phyloP scores from a whole-genome alignment of 2,888 invertebrate genomes.

The Psococerastis gibbosa region DNA sequence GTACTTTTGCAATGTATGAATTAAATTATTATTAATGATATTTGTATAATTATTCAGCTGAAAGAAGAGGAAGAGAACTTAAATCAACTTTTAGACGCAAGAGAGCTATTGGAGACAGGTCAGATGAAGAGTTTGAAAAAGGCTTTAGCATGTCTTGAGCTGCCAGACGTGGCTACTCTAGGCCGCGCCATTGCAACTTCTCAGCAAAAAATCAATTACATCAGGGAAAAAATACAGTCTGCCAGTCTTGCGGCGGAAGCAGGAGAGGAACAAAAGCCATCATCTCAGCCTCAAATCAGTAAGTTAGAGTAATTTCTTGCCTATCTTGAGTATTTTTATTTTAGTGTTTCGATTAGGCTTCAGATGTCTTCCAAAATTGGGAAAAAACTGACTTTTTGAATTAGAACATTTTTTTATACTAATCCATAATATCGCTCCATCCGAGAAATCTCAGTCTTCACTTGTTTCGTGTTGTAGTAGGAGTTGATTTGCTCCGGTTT shows the following conservation, averaged over 20 bases:
- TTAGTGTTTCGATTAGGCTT: too few species aligned
- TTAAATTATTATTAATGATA: too few species aligned
- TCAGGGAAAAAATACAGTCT: constrained; percentile 51
- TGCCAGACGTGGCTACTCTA: constrained; percentile 59
- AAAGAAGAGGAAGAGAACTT: constrained; percentile 78
- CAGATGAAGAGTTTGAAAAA: constrained; percentile 44
- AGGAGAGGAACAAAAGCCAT: constrained; percentile 32
- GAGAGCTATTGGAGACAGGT: constrained; percentile 57
- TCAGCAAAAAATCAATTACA: constrained; percentile 54
- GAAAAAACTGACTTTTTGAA: too few species aligned
- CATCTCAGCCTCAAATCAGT: constrained; percentile 20
- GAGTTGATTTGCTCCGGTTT: too few species aligned
- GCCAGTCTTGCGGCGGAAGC: constrained; percentile 45
- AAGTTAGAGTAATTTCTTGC: constrained; percentile 1
- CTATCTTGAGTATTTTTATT: constrained; percentile 5
- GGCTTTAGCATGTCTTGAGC: constrained; percentile 53
- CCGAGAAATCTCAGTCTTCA: too few species aligned
- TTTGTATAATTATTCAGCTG: constrained; percentile 36
- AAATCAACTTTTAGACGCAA: constrained; percentile 51
- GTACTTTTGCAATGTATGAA: too few species aligned
- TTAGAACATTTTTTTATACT: too few species aligned
- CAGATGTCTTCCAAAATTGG: too few species aligned
- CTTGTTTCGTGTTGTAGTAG: too few species aligned
- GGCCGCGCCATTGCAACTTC: constrained; percentile 51
- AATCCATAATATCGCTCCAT: too few species aligned